Conservation (phyloP, 2,113 vertebrate genomes). For the Chamaetylas fuelleborni region DNA sequence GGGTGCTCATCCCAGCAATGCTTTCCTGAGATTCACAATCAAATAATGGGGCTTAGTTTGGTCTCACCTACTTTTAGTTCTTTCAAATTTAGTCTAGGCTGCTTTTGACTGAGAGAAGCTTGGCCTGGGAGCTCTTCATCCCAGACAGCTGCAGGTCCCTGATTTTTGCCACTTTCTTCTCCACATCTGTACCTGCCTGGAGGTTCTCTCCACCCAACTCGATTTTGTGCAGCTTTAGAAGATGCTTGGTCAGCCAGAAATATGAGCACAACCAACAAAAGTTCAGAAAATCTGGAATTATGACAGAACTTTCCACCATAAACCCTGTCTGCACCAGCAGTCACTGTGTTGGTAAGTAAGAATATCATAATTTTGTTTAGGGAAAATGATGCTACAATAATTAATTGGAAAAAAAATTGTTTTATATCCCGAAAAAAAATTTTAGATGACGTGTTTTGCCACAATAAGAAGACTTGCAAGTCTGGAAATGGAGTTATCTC, state of each 20-base stretch:
- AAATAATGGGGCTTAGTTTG: background rate
- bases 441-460: background rate
- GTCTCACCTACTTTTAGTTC: background rate
- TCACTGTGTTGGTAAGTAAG: background rate
- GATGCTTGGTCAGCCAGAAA: background rate
- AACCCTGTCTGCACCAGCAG: background rate
- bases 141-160: background rate
- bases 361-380: background rate
- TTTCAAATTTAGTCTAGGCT: background rate
- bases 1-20: background rate
- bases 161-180: background rate
- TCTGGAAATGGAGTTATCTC: background rate
- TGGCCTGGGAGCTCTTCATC: background rate
- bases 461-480: background rate
- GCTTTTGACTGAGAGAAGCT: background rate
- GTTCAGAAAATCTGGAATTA: background rate
- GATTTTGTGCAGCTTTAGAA: background rate
- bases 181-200: background rate
- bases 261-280: accelerated
- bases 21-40: background rate
- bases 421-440: background rate
- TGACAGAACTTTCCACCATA: background rate
- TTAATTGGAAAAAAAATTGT: background rate
- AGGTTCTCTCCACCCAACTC: background rate
- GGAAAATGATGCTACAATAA: background rate